Evolutionary conservation across 2,888 invertebrate species (phyloP), one percentile per base, ranked within the genome.

Genomic region (Mantis religiosa): DNA sequence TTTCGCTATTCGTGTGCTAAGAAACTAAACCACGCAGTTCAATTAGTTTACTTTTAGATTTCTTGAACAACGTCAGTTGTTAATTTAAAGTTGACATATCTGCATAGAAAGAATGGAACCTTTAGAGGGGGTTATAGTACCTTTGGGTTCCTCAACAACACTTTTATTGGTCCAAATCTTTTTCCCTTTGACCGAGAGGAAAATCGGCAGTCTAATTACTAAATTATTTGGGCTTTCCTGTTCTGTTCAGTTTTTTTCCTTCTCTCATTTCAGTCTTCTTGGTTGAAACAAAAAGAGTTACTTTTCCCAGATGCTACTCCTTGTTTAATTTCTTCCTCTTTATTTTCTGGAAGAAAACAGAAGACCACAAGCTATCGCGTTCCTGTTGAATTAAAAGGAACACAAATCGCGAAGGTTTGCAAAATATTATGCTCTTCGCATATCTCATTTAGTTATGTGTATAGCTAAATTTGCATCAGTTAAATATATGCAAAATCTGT

Each of bases 171-270:
- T 71, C 2, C 25, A 71, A 2, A 20, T 20, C 25, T 25, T 71
- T 25, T 54, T 71, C 20, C 54, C 54, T 71, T 71, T 71, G 54
- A 20, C 54, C 54, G 83, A 85, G 27, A 81, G 30, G 84, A 81
- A 88, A 84, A 87, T 89, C 85, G 89, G 88, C 85, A 84, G 88
- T 89, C 89, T 89, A 89, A 89, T 90, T 90, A 90, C 86, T 88
- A 88, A 85, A 84, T 85, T 25, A 15, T 28, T 84, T 1, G 47
- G 84, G 54, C 83, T 81, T 34, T 84, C 88, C 88, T 86, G 83
- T 81, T 85, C 47, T 85, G 27, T 85, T 34, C 71, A 30, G 28
- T 82, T 83, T n/a, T 28, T 89, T 84, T 41, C 30, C 82, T 41
- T 8, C 81, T 86, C 15, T 86, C 54, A n/a, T 71, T 86, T 86